These are phyloP conservation scores for Panzeria rudis DNA, from an alignment of 2,888 invertebrate species.

Conservation along the genomic window DNA sequence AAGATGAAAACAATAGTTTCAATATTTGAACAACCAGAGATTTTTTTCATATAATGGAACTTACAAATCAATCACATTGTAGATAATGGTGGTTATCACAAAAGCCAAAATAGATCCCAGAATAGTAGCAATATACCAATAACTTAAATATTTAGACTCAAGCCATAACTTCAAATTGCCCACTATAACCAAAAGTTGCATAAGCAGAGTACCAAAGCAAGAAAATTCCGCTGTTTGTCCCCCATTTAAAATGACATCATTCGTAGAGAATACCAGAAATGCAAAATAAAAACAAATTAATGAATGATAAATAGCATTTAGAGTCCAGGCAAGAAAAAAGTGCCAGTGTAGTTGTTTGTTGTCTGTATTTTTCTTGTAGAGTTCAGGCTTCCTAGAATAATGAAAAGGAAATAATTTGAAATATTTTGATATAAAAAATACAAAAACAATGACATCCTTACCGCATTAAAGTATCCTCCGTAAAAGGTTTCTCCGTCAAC, in stretches of 20 bases:
- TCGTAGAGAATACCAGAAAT: slow-evolving; percentile 82
- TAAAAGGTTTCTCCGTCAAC: slow-evolving; percentile 89
- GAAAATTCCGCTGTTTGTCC: slow-evolving; percentile 85
- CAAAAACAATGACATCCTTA: slow-evolving; percentile 76
- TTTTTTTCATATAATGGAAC: slow-evolving; percentile 78
- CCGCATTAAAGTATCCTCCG: slow-evolving; percentile 85
- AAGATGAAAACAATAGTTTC: slow-evolving; percentile 34
- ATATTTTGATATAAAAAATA: neutral
- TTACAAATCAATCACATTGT: slow-evolving; percentile 86
- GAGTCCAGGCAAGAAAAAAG: slow-evolving; percentile 87
- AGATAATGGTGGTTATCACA: slow-evolving; percentile 85
- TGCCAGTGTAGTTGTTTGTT: slow-evolving; percentile 87
- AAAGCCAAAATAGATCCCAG: slow-evolving; percentile 86
- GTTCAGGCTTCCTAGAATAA: slow-evolving; percentile 86
- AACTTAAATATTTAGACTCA: slow-evolving; percentile 86
- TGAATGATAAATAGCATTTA: slow-evolving; percentile 87
- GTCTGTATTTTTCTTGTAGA: slow-evolving; percentile 87
- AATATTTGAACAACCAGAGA: neutral
- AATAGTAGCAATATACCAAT: slow-evolving; percentile 84
- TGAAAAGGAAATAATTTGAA: neutral
- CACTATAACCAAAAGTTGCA: slow-evolving; percentile 85
- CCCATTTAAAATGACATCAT: slow-evolving; percentile 84
- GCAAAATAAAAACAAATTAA: slow-evolving; percentile 86
- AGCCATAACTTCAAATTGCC: slow-evolving; percentile 87
- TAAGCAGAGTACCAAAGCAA: slow-evolving; percentile 86